Conservation (phyloP, 2,797 vertebrate genomes). For the Leptodactylus fallax region DNA sequence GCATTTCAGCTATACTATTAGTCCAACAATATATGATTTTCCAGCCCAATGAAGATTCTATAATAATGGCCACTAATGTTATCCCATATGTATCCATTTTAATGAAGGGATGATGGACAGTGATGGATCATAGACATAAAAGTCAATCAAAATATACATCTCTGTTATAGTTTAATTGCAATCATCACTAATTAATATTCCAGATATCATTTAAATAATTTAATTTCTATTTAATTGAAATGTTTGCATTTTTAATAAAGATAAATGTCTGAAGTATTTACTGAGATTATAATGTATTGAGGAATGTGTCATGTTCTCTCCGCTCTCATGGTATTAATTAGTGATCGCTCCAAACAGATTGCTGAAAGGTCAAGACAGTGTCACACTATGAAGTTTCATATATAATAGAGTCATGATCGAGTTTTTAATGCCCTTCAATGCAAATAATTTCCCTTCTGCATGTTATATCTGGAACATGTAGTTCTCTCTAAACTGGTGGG, state of each 20-base stretch:
- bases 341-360: conserved; percentile 8
- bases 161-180: conserved; percentile 11
- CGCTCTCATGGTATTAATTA: conserved; percentile 27
- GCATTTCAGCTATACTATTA: too few species aligned
- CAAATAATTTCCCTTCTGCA: too few species aligned
- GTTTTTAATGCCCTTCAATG: neutral
- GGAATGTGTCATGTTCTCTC: conserved; percentile 16
- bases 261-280: conserved; percentile 42
- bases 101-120: conserved; percentile 15
- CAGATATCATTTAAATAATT: conserved; percentile 36
- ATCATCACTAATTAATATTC: conserved; percentile 49
- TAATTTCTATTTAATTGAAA: conserved; percentile 52
- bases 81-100: neutral
- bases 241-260: conserved; percentile 50
- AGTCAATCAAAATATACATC: conserved; percentile 28
- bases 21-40: neutral
- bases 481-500: too few species aligned
- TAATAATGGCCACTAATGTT: neutral
- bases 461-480: too few species aligned
- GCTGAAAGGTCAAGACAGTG: conserved; percentile 6
- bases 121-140: conserved; percentile 3
- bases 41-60: neutral
- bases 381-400: neutral
- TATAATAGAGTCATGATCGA: neutral
- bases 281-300: conserved; percentile 40